Evolutionary conservation across 2,797 vertebrate species (phyloP).

Genomic region (Phataginus tetradactyla): DNA sequence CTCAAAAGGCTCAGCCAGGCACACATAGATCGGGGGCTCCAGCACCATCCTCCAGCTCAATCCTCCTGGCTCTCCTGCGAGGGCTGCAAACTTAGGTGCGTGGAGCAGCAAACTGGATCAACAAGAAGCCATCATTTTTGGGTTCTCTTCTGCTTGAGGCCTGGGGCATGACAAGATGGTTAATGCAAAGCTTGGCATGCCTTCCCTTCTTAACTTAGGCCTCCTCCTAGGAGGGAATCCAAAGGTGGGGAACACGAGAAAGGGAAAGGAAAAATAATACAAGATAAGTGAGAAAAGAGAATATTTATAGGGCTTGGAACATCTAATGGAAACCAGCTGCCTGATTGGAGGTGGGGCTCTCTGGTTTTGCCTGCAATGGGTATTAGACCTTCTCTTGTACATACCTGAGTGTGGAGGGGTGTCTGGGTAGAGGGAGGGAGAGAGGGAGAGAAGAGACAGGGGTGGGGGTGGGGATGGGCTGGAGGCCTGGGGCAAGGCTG

Average conservation of each 20-base stretch:
- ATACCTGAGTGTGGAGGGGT: slow-evolving; percentile 76
- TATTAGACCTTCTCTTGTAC: slow-evolving; percentile 37
- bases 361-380: slow-evolving; percentile 47
- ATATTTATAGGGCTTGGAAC: slow-evolving; percentile 80
- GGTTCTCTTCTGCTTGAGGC: slow-evolving; percentile 32
- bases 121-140: slow-evolving; percentile 42
- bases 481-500: background rate
- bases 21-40: background rate
- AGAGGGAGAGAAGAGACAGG: background rate
- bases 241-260: slow-evolving; percentile 75
- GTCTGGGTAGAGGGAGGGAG: slow-evolving; percentile 60
- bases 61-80: background rate
- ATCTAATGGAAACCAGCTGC: slow-evolving; percentile 87
- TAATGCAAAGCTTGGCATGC: slow-evolving; percentile 71
- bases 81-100: background rate
- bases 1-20: background rate
- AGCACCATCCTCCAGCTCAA: background rate
- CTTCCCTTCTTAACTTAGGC: slow-evolving; percentile 64
- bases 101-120: slow-evolving; percentile 41
- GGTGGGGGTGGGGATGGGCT: no score
- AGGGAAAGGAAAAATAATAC: slow-evolving; percentile 85
- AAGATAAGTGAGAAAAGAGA: slow-evolving; percentile 84
- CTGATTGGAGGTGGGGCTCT: slow-evolving; percentile 14
- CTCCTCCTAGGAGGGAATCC: slow-evolving; percentile 76
- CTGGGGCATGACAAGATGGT: slow-evolving; percentile 55